Evolutionary conservation across 2,888 invertebrate species (phyloP).

Genomic region (Hypomecis atomaria): DNA sequence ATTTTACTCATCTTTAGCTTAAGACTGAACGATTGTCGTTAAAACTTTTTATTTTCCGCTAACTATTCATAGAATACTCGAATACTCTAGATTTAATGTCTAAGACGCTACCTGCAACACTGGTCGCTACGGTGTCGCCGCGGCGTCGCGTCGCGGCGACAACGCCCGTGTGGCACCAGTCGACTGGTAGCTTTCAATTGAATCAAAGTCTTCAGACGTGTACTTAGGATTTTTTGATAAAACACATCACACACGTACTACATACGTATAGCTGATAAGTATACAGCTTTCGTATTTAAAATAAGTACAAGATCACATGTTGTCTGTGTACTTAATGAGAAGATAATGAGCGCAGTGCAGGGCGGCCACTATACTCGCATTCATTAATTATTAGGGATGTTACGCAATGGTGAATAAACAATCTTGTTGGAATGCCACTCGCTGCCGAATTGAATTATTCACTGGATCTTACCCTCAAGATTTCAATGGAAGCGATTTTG

Average conservation of each 20-base stretch:
- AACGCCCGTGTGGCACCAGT: too few relatives aligned
- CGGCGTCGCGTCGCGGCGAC: too few relatives aligned
- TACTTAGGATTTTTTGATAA: too few relatives aligned
- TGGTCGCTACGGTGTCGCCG: too few relatives aligned
- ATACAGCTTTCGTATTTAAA: background rate
- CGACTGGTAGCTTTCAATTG: too few relatives aligned
- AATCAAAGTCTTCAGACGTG: too few relatives aligned
- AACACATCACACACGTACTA: background rate
- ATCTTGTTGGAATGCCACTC: slow-evolving; percentile 30
- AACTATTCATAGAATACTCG: too few relatives aligned
- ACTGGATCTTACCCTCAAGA: slow-evolving; percentile 17
- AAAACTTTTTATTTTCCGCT: too few relatives aligned
- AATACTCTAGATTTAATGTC: too few relatives aligned
- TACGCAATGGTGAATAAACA: slow-evolving; percentile 33
- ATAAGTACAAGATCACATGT: slow-evolving; percentile 2
- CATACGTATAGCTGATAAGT: background rate
- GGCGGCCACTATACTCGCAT: slow-evolving; percentile 20
- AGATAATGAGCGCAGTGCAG: slow-evolving; percentile 29
- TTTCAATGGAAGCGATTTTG: slow-evolving; percentile 9
- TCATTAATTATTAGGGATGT: slow-evolving; percentile 35
- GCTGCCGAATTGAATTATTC: slow-evolving; percentile 31
- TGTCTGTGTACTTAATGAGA: slow-evolving; percentile 20
- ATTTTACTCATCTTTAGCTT: too few relatives aligned
- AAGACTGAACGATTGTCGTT: too few relatives aligned
- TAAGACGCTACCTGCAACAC: too few relatives aligned